Conservation (phyloP, 2,888 invertebrate species). For the Platynereis dumerilii region DNA sequence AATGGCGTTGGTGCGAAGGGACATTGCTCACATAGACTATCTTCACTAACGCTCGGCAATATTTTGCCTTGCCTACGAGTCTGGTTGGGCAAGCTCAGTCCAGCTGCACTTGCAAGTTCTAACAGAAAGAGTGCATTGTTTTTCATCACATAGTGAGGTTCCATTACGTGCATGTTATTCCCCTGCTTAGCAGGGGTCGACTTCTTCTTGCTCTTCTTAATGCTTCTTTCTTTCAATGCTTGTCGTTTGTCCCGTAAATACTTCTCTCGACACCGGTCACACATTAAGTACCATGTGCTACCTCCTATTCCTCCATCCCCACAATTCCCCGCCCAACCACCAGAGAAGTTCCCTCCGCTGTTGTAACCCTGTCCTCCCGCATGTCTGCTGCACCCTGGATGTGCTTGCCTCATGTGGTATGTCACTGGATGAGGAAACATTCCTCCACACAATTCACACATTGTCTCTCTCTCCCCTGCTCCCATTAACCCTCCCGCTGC, state of each 20-base stretch:
- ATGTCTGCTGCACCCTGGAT: slow-evolving; percentile 88
- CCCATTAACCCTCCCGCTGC: slow-evolving; percentile 34
- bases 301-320: slow-evolving; percentile 82
- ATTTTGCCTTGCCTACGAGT: slow-evolving; percentile 42
- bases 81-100: slow-evolving; percentile 60
- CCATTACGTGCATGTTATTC: slow-evolving; percentile 64
- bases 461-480: slow-evolving; percentile 61
- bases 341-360: slow-evolving; percentile 84
- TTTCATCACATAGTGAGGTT: slow-evolving; percentile 78
- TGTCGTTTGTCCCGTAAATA: slow-evolving; percentile 66
- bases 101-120: slow-evolving; percentile 82
- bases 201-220: slow-evolving; percentile 39
- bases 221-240: slow-evolving; percentile 59
- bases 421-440: slow-evolving; percentile 75
- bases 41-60: slow-evolving; percentile 56
- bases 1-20: slow-evolving; percentile 58
- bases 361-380: slow-evolving; percentile 91
- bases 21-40: slow-evolving; percentile 46
- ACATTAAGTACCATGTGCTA: slow-evolving; percentile 89
- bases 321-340: slow-evolving; percentile 88
- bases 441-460: slow-evolving; percentile 87
- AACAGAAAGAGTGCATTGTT: slow-evolving; percentile 94
- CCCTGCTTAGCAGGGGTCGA: slow-evolving; percentile 17
- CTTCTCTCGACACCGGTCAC: slow-evolving; percentile 87
- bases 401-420: slow-evolving; percentile 87